Evolutionary conservation across 2,888 invertebrate species (phyloP), one percentile per base, ranked within the genome.

Genomic region (Endomychus coccineus): DNA sequence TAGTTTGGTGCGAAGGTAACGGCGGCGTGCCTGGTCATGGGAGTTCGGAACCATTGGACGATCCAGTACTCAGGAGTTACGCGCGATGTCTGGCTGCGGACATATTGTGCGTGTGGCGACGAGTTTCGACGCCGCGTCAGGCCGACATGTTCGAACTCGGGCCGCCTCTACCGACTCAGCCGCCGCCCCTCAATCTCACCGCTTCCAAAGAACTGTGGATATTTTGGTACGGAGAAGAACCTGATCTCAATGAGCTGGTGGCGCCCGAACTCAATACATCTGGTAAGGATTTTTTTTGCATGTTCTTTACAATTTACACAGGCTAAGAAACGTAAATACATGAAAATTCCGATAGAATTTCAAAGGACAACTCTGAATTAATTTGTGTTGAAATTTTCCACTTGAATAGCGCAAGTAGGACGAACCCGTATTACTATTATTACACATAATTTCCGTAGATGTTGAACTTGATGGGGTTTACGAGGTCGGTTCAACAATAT

Each of bases 161-260:
- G 48, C 69, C 71, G 42, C 71, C 71, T 46, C 71, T 69, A 49
- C 70, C 73, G 37, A 64, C 60, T 29, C 62, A 68, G 58, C 71
- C 68, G 61, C 83, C 83, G 61, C 85, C 87, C 49, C 77, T 88
- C 56, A 83, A 85, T 55, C 74, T 88, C 54, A 79, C 83, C 63
- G 83, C 87, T 59, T 83, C 88, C 67, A 97, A 96, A 73, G 97
- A 98, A 69, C 78, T 99, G 44, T 98, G 97, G 97, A 88, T 98
- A 67, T 99, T 98, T 74, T 98, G 97, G 97, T 98, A 97, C 71
- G 95, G 95, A 60, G 94, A 95, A 66, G 91, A 92, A 68, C 92
- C 92, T 38, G 89, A 91, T 69, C 77, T 92, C 47, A 78, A 77
- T 57, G 83, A 83, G 42, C 74, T 91, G 57, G 83, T 91, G 53